Evolutionary conservation across 64 coral and sea anemone genomes (phyloP).

Genomic region (Stichodactyla mertensii): DNA sequence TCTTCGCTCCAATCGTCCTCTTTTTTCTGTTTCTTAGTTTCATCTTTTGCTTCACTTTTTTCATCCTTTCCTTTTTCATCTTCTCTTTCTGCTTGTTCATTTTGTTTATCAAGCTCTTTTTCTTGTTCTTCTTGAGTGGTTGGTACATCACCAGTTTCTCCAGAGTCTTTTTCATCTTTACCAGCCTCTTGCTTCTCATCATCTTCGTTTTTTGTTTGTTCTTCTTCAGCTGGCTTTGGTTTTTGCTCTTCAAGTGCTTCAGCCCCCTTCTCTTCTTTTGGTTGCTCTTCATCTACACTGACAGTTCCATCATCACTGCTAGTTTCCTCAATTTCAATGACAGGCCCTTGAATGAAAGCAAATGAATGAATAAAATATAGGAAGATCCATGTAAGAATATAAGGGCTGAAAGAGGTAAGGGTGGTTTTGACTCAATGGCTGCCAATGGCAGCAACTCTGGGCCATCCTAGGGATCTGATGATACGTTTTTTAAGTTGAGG

Average conservation of each 20-base stretch:
- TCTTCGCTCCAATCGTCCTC: conserved; percentile 33
- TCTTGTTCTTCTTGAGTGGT: conserved; percentile 13
- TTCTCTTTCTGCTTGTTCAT: not conserved
- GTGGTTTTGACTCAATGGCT: no score
- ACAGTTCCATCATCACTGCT: conserved; percentile 41
- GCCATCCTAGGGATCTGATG: no score
- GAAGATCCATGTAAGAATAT: no score
- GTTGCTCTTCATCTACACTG: conserved; percentile 17
- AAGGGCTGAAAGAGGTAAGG: no score
- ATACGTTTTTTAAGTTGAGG: no score
- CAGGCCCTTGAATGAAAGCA: conserved; percentile 61
- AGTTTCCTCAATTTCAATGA: conserved; percentile 81
- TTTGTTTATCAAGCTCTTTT: conserved; percentile 9
- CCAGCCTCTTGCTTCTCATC: not conserved
- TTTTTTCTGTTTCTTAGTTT: conserved; percentile 24
- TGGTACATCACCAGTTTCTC: not conserved
- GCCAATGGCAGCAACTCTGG: no score
- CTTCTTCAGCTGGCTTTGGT: conserved; percentile 3
- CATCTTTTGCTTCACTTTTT: not conserved
- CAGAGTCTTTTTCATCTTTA: conserved; percentile 5
- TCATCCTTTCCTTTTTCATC: not conserved
- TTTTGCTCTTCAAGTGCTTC: conserved; percentile 10
- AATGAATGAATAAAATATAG: no score
- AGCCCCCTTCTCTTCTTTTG: not conserved
- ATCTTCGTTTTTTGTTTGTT: not conserved